Conservation (phyloP, 2,797 vertebrate genomes). For the Sphenodon punctatus region DNA sequence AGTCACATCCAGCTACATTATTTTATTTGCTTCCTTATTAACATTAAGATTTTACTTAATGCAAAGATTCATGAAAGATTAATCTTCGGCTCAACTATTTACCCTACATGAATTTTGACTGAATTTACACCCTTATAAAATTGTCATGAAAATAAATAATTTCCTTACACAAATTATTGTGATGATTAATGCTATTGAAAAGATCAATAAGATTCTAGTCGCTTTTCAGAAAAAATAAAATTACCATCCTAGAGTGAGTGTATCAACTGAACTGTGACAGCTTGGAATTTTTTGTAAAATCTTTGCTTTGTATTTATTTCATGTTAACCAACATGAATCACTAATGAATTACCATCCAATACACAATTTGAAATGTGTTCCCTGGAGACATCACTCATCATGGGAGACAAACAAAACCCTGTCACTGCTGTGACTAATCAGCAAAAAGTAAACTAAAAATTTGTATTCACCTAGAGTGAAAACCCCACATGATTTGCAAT, state of each 20-base stretch:
- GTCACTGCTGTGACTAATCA: neutral
- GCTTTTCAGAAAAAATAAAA: neutral
- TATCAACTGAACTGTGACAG: too few relatives aligned
- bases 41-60: neutral
- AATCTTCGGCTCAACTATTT: neutral
- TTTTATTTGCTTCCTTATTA: neutral
- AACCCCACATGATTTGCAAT: fast-evolving
- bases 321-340: neutral
- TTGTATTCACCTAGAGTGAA: neutral
- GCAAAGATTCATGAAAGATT: neutral
- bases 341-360: neutral
- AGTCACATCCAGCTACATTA: neutral
- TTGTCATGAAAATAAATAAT: neutral
- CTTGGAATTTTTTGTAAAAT: neutral
- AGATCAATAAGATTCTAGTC: neutral
- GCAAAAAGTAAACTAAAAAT: neutral
- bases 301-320: neutral
- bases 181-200: neutral
- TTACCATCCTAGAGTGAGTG: neutral
- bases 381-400: neutral
- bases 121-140: neutral
- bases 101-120: neutral
- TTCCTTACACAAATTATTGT: neutral
- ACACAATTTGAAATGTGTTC: neutral
- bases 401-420: neutral